Conservation (phyloP, 2,888 invertebrate genomes). For the Junonia oenone region DNA sequence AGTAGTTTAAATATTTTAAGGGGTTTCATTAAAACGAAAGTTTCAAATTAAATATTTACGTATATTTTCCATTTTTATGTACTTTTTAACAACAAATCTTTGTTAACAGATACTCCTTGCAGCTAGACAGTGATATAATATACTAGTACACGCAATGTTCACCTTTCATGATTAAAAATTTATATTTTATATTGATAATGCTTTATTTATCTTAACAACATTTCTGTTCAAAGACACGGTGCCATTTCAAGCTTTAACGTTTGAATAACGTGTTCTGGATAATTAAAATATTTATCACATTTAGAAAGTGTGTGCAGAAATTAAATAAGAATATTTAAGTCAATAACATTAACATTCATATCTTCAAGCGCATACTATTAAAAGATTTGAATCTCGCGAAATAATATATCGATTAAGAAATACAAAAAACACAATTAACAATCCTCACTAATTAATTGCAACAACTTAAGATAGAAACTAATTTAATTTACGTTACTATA, state of each 20-base stretch:
- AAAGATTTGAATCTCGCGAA: constrained; percentile 35
- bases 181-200: constrained; percentile 33
- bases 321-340: constrained; percentile 36
- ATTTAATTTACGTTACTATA: constrained; percentile 69
- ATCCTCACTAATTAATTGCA: constrained; percentile 65
- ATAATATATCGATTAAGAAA: constrained; percentile 45
- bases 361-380: constrained; percentile 36
- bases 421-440: constrained; percentile 75
- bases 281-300: constrained; percentile 46
- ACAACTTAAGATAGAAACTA: constrained; percentile 68
- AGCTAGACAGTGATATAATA: constrained; percentile 48
- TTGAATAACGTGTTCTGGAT: constrained; percentile 50
- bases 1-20: neutral
- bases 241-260: constrained; percentile 53
- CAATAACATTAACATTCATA: constrained; percentile 46
- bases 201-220: constrained; percentile 40
- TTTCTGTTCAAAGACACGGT: constrained; percentile 45
- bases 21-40: constrained; percentile 41
- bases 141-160: constrained; percentile 38
- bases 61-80: constrained; percentile 72
- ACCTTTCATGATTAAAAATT: constrained; percentile 34
- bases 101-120: constrained; percentile 60
- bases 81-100: constrained; percentile 68
- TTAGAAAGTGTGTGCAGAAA: constrained; percentile 43
- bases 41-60: constrained; percentile 75